Evolutionary conservation across 2,888 invertebrate species (phyloP).

Genomic region (Nowickia ferox): DNA sequence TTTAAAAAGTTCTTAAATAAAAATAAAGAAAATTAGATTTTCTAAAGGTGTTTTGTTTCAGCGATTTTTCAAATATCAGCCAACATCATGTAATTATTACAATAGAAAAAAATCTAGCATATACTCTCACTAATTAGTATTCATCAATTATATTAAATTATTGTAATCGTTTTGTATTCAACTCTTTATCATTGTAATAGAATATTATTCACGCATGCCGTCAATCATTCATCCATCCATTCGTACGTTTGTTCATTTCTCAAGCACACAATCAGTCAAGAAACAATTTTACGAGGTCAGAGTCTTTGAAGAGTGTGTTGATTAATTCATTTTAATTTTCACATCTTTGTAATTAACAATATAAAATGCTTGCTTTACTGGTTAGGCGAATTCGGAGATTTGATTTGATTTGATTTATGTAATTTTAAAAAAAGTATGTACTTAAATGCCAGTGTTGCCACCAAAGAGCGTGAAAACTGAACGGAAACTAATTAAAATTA

Average conservation of each 20-base stretch:
- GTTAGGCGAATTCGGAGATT: not conserved
- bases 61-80: conserved; percentile 12
- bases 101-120: not conserved
- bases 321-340: not conserved
- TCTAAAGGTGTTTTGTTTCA: not conserved
- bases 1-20: not conserved
- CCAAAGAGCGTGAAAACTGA: too few species aligned
- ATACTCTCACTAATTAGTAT: conserved; percentile 28
- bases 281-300: conserved; percentile 32
- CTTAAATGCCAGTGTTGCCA: too few species aligned
- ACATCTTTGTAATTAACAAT: not conserved
- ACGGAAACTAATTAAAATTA: too few species aligned
- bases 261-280: conserved; percentile 48
- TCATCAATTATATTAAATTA: conserved; percentile 31
- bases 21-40: not conserved
- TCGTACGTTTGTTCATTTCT: conserved; percentile 12
- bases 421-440: too few species aligned
- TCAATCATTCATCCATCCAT: conserved; percentile 57
- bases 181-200: conserved; percentile 47
- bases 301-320: conserved; percentile 25
- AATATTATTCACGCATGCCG: conserved; percentile 54
- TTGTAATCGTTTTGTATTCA: conserved; percentile 47
- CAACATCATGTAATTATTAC: conserved; percentile 12
- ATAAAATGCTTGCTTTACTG: not conserved
- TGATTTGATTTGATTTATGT: too few species aligned